These are phyloP conservation scores for Mormyrus iriodes DNA, from an alignment of 2,113 vertebrate species.

Conservation along the genomic window DNA sequence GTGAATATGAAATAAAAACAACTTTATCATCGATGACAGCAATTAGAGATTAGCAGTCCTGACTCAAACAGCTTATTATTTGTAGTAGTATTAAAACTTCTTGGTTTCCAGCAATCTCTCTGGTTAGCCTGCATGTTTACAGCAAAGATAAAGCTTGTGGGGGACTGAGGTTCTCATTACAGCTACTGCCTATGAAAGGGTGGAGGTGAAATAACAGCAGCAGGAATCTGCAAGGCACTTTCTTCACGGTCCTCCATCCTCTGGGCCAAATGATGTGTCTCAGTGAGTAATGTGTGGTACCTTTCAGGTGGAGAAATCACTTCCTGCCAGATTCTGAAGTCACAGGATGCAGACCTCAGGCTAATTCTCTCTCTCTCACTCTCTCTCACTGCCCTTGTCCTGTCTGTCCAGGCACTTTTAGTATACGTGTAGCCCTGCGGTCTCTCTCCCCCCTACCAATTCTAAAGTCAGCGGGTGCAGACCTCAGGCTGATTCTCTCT, in stretches of 20 bases:
- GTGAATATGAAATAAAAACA: neutral
- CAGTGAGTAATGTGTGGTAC: slow-evolving; percentile 14
- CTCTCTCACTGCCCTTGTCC: neutral
- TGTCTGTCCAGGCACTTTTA: too few species aligned
- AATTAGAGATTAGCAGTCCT: neutral
- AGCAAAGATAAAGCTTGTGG: neutral
- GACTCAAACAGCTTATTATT: neutral
- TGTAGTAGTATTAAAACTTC: neutral
- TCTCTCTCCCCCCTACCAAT: too few species aligned
- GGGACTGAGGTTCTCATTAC: neutral
- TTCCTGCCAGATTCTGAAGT: neutral
- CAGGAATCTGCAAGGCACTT: slow-evolving; percentile 4
- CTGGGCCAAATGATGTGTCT: slow-evolving; percentile 12
- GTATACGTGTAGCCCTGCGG: too few species aligned
- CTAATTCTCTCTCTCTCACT: neutral
- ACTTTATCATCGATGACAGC: neutral
- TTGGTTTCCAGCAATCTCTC: neutral
- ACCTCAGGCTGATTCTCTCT: neutral
- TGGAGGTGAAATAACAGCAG: neutral
- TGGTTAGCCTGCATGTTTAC: neutral
- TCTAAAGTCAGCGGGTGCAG: too few species aligned
- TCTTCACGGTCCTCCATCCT: neutral
- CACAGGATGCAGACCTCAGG: neutral
- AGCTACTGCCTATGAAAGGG: neutral
- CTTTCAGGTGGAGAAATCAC: neutral